Evolutionary conservation across 2,797 vertebrate species (phyloP), one percentile per base, ranked within the genome.

Genomic region (Tenualosa ilisha): DNA sequence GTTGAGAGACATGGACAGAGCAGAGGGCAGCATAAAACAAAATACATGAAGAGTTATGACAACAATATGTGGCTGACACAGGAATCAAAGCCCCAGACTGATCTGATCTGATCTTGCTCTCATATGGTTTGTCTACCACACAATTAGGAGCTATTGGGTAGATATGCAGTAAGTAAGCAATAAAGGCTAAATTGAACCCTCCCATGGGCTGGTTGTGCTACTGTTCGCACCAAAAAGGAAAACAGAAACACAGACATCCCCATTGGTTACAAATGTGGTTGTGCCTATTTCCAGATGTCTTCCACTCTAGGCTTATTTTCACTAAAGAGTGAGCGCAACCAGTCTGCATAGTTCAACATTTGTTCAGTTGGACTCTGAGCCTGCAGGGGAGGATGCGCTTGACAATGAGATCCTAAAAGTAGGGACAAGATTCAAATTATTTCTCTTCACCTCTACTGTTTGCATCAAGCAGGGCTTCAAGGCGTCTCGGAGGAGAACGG

Each of bases 381-480:
- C 37, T 79, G 37, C 68, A 75, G 68, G 31, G 65, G 12, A 75
- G 37, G 37, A 22, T 8, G 20, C 1, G 37, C 24, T 68, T 68
- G 24, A 31, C 12, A 68, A 1, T 68, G 13, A 72, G 4, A 0
- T 17, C 72, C 46, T 79, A 40, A 22, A 20, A 46, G 20, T 15
- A 31, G 49, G 12, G 13, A 24, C n/a, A 46, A 83, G 37, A 22
- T 46, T 22, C n/a, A n/a, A 61, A 24, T 46, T 40, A 63, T 5
- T 22, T 40, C 37, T 56, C 83, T 75, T 75, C 84, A 89, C 88
- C 86, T 89, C 88, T 13, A 86, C 75, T 13, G 86, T 86, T 81
- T 89, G 89, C 85, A 89, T 87, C 53, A 90, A 68, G 40, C 83
- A 81, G 11, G 89, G 89, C 79, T 89, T 89, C 46, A 90, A 31